These are phyloP conservation scores for Aphrophora alni DNA, from an alignment of 2,888 invertebrate genomes.

Conservation along the genomic window DNA sequence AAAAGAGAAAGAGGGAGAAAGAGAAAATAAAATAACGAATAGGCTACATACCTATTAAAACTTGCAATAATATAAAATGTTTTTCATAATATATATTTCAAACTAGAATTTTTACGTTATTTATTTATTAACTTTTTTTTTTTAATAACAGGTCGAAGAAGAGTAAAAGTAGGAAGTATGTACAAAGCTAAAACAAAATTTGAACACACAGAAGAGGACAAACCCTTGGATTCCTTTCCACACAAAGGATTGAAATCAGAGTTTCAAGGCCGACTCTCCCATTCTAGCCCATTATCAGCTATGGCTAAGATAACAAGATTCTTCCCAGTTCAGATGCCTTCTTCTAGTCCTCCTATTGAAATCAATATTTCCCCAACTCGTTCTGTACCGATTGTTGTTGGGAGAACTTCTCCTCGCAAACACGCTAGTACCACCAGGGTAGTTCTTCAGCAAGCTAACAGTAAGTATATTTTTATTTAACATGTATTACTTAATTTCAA, in stretches of 20 bases:
- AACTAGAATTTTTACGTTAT: too few species aligned
- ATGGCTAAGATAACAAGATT: constrained; percentile 48
- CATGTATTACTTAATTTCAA: too few species aligned
- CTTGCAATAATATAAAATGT: too few species aligned
- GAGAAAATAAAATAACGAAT: too few species aligned
- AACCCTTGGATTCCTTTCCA: not conserved
- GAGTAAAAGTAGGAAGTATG: not conserved
- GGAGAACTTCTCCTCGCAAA: constrained; percentile 43
- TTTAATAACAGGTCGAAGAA: not conserved
- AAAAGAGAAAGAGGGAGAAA: too few species aligned
- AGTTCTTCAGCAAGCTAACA: constrained; percentile 45
- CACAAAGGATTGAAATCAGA: constrained; percentile 46
- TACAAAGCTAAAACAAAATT: not conserved
- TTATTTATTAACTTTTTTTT: too few species aligned
- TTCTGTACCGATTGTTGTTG: not conserved
- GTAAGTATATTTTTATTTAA: constrained; percentile 35
- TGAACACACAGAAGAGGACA: not conserved
- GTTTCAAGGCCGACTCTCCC: constrained; percentile 53
- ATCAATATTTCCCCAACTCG: not conserved
- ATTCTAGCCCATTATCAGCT: constrained; percentile 49
- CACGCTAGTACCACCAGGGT: constrained; percentile 42
- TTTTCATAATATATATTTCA: too few species aligned
- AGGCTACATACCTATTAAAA: too few species aligned
- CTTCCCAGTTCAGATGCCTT: constrained; percentile 42
- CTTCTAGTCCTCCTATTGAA: constrained; percentile 2